These are phyloP conservation scores for Micronycteris hirsuta DNA, from an alignment of 2,113 vertebrate species.

Conservation along the genomic window DNA sequence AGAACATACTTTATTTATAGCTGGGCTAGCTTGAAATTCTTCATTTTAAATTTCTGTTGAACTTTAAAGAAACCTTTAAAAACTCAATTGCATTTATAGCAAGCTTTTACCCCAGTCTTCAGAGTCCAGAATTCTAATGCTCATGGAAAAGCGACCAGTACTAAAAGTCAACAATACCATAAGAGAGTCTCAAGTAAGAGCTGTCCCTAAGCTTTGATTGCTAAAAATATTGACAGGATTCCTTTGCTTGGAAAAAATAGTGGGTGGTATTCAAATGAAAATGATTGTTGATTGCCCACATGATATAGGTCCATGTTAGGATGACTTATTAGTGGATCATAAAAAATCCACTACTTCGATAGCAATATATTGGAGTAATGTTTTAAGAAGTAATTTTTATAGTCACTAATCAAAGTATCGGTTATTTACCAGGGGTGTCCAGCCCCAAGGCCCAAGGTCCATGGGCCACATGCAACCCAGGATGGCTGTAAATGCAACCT, in stretches of 20 bases:
- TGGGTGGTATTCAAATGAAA: not conserved
- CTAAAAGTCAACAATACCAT: not conserved
- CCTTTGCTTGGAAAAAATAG: not conserved
- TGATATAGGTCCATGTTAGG: not conserved
- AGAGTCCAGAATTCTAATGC: conserved; percentile 48
- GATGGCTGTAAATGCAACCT: too few relatives aligned
- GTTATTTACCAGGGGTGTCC: too few relatives aligned
- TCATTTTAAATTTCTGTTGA: conserved; percentile 67
- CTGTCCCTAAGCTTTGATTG: not conserved
- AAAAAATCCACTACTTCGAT: not conserved
- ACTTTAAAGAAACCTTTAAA: conserved; percentile 71
- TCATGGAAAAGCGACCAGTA: not conserved
- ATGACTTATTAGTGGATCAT: not conserved
- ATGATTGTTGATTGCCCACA: not conserved
- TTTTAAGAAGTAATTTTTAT: not conserved
- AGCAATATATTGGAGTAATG: not conserved
- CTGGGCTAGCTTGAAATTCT: conserved; percentile 57
- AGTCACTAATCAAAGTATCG: not conserved
- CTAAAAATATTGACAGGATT: not conserved
- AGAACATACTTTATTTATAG: conserved; percentile 67
- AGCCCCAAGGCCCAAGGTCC: too few relatives aligned
- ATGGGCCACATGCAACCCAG: too few relatives aligned
- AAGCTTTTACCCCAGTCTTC: not conserved
- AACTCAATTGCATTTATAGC: conserved; percentile 61
- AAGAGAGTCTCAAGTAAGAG: not conserved